Base-by-base conservation (phyloP, 2,113 vertebrate species). In the Erythrocercus mccallii region DNA sequence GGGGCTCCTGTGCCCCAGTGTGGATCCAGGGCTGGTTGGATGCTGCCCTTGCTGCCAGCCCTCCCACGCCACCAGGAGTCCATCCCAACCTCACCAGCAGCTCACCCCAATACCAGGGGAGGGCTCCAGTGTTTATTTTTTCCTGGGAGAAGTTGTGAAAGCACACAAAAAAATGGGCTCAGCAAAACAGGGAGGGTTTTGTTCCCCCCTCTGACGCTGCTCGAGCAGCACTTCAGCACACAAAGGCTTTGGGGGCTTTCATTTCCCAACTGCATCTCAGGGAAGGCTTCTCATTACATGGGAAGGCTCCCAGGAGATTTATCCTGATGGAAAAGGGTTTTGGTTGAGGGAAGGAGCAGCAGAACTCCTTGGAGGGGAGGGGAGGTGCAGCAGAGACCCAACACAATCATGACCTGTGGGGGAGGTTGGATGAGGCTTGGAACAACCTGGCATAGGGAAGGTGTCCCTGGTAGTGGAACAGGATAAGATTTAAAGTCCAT, bases 1-100 rank as follows among this genome's bases (percentile, higher is more conserved):
- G n/a, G 3, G 22, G 5, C n/a, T 48, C 15, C 10, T 5, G 1
- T 6, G 2, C 40, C 4, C 8, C 15, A 0, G 4, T 19, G 51
- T 20, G 74, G 38, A 30, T 65, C 15, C 42, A 11, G 70, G 47
- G 56, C 12, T 24, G 28, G 4, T 10, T 38, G 69, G 27, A n/a
- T 37, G 47, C 79, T 57, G 74, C 25, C 47, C 65, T 57, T 3
- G 1, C 35, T 51, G 22, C 48, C 61, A 8, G 30, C 47, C 70
- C 51, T 71, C 24, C 57, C 22, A 4, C 45, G 56, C 25, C 25
- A 25, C 20, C 76, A 60, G 27, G 66, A 62, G 22, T 2, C 38
- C 71, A 27, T 31, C 90, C 77, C 0, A 0, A 9, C 58, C 5
- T 1, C 3, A 38, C 1, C 80, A 64, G 58, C 3, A 3, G 20